These are phyloP conservation scores for Leptinotarsa juncta DNA, from an alignment of 2,888 invertebrate species.

Conservation along the genomic window DNA sequence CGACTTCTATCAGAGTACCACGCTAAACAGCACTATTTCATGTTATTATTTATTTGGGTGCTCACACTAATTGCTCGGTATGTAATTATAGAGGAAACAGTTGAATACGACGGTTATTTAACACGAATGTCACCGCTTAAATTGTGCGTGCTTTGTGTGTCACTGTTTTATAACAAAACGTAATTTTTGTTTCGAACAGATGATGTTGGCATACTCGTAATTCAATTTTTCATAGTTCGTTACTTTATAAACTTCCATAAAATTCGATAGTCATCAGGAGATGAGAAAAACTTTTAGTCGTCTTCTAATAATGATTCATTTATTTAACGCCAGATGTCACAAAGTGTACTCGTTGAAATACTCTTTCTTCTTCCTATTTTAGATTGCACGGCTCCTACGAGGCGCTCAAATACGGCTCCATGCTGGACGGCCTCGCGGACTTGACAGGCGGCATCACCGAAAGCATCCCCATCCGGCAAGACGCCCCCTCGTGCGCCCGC, in stretches of 20 bases:
- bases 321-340: too few relatives aligned
- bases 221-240: too few relatives aligned
- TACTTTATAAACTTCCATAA: too few relatives aligned
- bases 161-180: neutral
- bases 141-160: neutral
- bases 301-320: too few relatives aligned
- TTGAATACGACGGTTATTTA: neutral
- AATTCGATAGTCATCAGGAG: too few relatives aligned
- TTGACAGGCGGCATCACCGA: constrained; percentile 91
- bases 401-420: constrained; percentile 91
- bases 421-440: constrained; percentile 88
- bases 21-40: neutral
- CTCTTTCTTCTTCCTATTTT: constrained; percentile 47
- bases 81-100: constrained; percentile 1
- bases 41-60: constrained; percentile 4
- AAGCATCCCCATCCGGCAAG: constrained; percentile 78
- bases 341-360: neutral
- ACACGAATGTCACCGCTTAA: constrained; percentile 4
- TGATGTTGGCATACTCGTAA: too few relatives aligned
- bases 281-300: too few relatives aligned
- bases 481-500: constrained; percentile 75
- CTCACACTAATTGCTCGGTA: neutral
- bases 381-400: constrained; percentile 94
- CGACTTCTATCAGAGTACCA: neutral
- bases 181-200: neutral